Evolutionary conservation across 2,113 vertebrate species (phyloP).

Genomic region (Chaetorhynchus papuensis): DNA sequence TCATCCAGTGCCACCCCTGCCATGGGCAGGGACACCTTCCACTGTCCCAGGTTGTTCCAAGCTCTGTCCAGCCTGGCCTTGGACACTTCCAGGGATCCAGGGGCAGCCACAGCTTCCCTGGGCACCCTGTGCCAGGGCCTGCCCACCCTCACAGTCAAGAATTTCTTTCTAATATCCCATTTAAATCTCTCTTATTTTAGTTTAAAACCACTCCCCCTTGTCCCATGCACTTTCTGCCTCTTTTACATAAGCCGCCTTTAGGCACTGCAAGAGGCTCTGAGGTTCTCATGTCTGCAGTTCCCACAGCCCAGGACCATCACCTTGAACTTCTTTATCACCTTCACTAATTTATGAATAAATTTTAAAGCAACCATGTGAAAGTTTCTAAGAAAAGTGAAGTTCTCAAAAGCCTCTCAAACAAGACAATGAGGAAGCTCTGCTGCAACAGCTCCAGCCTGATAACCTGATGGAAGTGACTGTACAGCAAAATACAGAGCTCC

Average conservation of each 20-base stretch:
- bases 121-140: background rate
- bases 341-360: background rate
- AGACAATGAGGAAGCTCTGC: background rate
- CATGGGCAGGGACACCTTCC: background rate
- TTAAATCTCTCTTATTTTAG: background rate
- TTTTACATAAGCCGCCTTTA: background rate
- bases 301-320: background rate
- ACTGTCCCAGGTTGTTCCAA: fast-evolving
- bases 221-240: background rate
- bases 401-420: background rate
- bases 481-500: background rate
- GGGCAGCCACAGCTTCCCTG: background rate
- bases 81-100: background rate
- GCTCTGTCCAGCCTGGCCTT: fast-evolving
- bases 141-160: fast-evolving
- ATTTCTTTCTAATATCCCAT: background rate
- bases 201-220: background rate
- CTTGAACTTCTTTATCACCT: background rate
- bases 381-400: background rate
- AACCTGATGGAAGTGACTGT: background rate
- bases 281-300: background rate
- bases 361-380: background rate
- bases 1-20: fast-evolving
- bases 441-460: background rate
- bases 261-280: background rate